These are phyloP conservation scores for Istiophorus platypterus DNA, from an alignment of 2,113 vertebrate genomes.

Conservation along the genomic window DNA sequence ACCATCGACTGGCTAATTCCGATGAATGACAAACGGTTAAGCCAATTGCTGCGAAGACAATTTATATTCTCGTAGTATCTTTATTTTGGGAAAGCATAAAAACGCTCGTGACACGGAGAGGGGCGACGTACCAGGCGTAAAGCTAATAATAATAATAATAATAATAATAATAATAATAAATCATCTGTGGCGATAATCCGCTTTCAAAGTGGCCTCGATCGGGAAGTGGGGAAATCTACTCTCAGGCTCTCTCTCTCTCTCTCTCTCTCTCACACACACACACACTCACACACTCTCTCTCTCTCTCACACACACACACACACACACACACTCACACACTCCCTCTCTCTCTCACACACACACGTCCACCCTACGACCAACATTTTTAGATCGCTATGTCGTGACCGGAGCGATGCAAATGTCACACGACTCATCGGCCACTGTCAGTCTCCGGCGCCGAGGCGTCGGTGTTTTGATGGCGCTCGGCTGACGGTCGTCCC, in stretches of 20 bases:
- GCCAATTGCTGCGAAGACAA: constrained; percentile 80
- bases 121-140: constrained; percentile 66
- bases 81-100: constrained; percentile 77
- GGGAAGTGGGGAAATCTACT: constrained; percentile 38
- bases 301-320: not conserved
- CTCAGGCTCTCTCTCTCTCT: constrained; percentile 8
- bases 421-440: constrained; percentile 67
- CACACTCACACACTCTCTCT: not conserved
- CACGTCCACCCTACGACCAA: constrained; percentile 42
- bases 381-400: constrained; percentile 67
- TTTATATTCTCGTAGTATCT: constrained; percentile 77
- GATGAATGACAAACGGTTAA: constrained; percentile 81
- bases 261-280: not conserved
- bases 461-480: constrained; percentile 66
- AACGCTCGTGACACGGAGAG: constrained; percentile 64
- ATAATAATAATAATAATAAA: no score
- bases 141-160: no score
- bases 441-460: constrained; percentile 56
- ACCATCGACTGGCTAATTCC: constrained; percentile 80
- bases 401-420: constrained; percentile 81
- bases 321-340: not conserved
- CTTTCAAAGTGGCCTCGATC: constrained; percentile 60
- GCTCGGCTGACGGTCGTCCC: constrained; percentile 54
- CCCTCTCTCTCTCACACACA: constrained; percentile 7
- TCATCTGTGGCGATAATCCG: constrained; percentile 57